A percentile compares a stretch with the other conserved stretches of the same genome.
phyloP scores from a whole-genome alignment of 35 echinoderm and acorn worm genomes.

The Lytechinus variegatus region DNA sequence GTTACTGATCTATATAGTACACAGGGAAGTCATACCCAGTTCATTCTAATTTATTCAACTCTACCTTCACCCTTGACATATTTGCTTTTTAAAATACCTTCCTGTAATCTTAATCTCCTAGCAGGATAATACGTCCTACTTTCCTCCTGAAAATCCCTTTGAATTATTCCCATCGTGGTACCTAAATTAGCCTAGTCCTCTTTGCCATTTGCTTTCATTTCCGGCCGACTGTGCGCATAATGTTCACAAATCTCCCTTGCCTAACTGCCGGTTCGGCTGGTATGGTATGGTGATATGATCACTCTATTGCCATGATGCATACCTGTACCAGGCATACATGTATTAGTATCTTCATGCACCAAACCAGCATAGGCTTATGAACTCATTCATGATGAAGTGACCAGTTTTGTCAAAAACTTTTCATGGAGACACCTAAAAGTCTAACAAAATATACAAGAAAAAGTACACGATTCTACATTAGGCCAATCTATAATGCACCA shows the following conservation, averaged over 20 bases:
- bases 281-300: not conserved
- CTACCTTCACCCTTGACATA: not conserved
- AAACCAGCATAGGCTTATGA: not conserved
- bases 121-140: not conserved
- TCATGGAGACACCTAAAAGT: too few species aligned
- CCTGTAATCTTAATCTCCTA: not conserved
- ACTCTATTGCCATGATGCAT: not conserved
- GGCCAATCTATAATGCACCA: too few species aligned
- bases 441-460: too few species aligned
- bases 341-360: not conserved
- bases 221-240: not conserved
- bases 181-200: not conserved
- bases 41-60: not conserved
- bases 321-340: not conserved
- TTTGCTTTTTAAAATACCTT: not conserved
- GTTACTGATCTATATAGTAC: too few species aligned
- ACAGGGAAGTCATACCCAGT: not conserved
- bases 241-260: not conserved
- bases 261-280: not conserved
- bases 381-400: too few species aligned
- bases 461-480: too few species aligned
- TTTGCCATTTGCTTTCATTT: slow-evolving; percentile 5
- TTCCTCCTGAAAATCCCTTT: not conserved
- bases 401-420: too few species aligned
- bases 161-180: not conserved